A percentile compares a stretch with the other conserved stretches of the same genome.
These are phyloP conservation scores for Protomyctophum bolini DNA, from an alignment of 2,113 vertebrate species.

Conservation along the genomic window DNA sequence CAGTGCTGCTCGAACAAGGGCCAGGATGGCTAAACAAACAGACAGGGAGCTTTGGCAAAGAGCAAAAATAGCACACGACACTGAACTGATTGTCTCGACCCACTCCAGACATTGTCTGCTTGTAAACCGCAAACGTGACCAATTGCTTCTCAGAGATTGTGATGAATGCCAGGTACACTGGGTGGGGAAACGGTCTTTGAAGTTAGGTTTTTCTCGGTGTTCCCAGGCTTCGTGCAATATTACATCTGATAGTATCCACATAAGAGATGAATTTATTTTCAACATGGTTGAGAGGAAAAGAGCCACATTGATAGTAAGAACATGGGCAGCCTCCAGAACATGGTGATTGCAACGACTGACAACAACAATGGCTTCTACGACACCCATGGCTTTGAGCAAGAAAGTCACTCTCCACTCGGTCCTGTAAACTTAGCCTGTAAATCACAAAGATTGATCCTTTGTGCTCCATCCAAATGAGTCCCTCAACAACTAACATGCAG, in stretches of 20 bases:
- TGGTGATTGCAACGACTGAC: slow-evolving; percentile 39
- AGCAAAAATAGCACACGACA: neutral
- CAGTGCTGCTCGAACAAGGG: slow-evolving; percentile 1
- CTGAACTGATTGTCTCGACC: neutral
- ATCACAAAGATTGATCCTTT: neutral
- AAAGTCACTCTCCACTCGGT: slow-evolving; percentile 7
- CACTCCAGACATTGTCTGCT: neutral
- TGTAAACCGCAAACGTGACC: neutral
- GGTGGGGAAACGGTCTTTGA: neutral
- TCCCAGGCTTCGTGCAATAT: neutral
- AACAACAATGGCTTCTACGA: slow-evolving; percentile 26
- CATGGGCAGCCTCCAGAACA: slow-evolving; percentile 40
- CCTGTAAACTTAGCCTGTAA: neutral
- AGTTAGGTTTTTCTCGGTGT: neutral
- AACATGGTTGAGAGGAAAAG: slow-evolving; percentile 47
- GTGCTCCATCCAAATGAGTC: neutral
- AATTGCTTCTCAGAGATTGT: neutral
- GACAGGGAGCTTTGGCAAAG: slow-evolving; percentile 21
- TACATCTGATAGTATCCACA: slow-evolving; percentile 18
- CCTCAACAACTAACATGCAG: neutral
- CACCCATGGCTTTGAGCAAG: neutral
- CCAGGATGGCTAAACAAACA: slow-evolving; percentile 3
- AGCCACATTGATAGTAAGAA: slow-evolving; percentile 27
- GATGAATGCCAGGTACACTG: slow-evolving; percentile 19
- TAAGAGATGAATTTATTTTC: slow-evolving; percentile 43